These are phyloP conservation scores for Heliconius hermathena DNA, from an alignment of 1,140 invertebrate species.

Conservation along the genomic window DNA sequence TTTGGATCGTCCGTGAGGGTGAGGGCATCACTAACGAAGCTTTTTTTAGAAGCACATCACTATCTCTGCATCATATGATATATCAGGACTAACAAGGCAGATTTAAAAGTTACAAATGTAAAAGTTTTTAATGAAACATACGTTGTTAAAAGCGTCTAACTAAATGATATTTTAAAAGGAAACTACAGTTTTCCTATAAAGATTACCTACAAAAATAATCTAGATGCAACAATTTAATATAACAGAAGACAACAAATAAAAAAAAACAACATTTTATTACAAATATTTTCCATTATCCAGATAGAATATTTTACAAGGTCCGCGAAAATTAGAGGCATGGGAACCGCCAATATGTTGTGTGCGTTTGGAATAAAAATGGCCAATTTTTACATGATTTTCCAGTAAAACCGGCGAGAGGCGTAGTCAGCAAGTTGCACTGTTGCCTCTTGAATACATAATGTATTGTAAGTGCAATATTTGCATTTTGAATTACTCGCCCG, in stretches of 20 bases:
- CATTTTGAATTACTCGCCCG: constrained; percentile 77
- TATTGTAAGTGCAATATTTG: constrained; percentile 77
- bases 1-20: constrained; percentile 60
- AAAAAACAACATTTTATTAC: not conserved
- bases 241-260: not conserved
- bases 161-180: not conserved
- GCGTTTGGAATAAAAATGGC: constrained; percentile 72
- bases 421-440: constrained; percentile 57
- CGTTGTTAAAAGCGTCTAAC: not conserved
- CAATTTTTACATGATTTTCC: constrained; percentile 78
- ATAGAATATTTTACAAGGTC: constrained; percentile 57
- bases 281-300: constrained; percentile 26
- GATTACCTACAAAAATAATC: too few species aligned
- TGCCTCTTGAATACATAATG: constrained; percentile 73
- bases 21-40: constrained; percentile 68
- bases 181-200: too few species aligned
- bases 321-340: constrained; percentile 77
- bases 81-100: constrained; percentile 57
- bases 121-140: constrained; percentile 15
- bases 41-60: constrained; percentile 74
- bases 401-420: constrained; percentile 73
- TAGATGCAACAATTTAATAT: not conserved
- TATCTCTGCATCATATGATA: constrained; percentile 65
- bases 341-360: constrained; percentile 72
- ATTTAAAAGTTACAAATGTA: constrained; percentile 34